phyloP scores from a whole-genome alignment of 35 echinoderm and acorn worm species.

The Holothuria glaberrima region DNA sequence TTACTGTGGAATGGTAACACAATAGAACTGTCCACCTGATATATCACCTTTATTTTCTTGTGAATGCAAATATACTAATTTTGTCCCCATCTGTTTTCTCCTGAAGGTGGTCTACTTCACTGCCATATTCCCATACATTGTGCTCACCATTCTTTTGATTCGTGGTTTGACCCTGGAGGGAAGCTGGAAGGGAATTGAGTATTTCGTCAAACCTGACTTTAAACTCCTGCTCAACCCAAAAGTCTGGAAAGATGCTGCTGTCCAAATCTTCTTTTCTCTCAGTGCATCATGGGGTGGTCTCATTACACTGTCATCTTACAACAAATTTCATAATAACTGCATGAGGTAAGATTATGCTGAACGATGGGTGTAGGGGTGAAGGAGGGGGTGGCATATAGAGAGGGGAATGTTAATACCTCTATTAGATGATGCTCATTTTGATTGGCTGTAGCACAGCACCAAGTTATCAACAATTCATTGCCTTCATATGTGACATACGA shows the following conservation, averaged over 20 bases:
- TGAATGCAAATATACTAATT: too few relatives aligned
- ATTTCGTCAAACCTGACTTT: constrained; percentile 86
- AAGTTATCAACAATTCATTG: neutral
- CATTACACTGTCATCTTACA: constrained; percentile 85
- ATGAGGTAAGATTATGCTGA: constrained; percentile 67
- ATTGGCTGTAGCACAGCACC: too few relatives aligned
- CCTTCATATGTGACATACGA: neutral
- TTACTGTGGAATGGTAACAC: too few relatives aligned
- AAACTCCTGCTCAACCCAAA: constrained; percentile 82
- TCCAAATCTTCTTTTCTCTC: constrained; percentile 94
- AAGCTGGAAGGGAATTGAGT: constrained; percentile 65
- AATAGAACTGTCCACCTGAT: too few relatives aligned
- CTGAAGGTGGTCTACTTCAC: constrained; percentile 95
- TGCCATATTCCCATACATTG: constrained; percentile 89
- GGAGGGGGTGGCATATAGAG: too few relatives aligned
- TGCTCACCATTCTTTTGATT: constrained; percentile 81
- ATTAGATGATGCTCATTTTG: too few relatives aligned
- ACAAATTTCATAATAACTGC: constrained; percentile 92
- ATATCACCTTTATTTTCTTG: too few relatives aligned
- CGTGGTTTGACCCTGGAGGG: constrained; percentile 86
- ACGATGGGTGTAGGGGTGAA: too few relatives aligned
- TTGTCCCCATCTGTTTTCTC: neutral
- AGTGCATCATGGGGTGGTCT: constrained; percentile 94
- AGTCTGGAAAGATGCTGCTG: constrained; percentile 98
- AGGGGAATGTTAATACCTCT: too few relatives aligned